Conservation (phyloP, 2,113 vertebrate genomes). For the Mustelus asterias region DNA sequence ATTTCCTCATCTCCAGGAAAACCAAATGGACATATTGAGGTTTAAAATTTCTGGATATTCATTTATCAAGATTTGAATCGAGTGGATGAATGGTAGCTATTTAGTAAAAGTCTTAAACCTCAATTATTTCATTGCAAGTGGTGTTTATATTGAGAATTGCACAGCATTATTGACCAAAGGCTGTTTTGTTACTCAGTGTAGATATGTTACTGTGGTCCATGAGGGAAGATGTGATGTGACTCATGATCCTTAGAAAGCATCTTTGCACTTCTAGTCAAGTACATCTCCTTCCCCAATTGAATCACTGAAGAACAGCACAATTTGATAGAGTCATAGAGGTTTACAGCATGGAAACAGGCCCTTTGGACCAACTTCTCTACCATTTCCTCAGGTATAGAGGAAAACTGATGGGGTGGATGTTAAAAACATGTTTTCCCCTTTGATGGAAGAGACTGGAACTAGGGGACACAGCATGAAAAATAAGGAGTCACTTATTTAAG, state of each 20-base stretch:
- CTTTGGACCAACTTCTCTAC: too few species aligned
- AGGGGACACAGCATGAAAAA: too few species aligned
- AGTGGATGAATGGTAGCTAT: not conserved
- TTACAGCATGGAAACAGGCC: too few species aligned
- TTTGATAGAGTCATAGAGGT: too few species aligned
- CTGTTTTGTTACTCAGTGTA: not conserved
- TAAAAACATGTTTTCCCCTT: too few species aligned
- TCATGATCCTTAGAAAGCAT: not conserved
- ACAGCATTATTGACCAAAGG: not conserved
- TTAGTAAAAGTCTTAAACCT: not conserved
- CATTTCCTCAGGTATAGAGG: constrained; percentile 46
- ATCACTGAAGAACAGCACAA: not conserved
- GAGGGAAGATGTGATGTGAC: not conserved
- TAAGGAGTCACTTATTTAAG: too few species aligned
- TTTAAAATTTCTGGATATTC: not conserved
- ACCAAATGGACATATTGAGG: not conserved
- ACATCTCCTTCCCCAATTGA: not conserved
- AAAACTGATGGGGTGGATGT: not conserved
- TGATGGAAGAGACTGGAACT: too few species aligned
- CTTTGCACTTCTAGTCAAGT: not conserved
- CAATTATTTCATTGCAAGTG: not conserved
- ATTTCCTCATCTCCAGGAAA: not conserved
- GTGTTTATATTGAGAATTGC: not conserved
- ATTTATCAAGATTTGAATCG: not conserved
- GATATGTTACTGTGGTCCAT: not conserved